These are phyloP conservation scores for Oxyura jamaicensis DNA, from an alignment of 2,113 vertebrate species.

Conservation along the genomic window DNA sequence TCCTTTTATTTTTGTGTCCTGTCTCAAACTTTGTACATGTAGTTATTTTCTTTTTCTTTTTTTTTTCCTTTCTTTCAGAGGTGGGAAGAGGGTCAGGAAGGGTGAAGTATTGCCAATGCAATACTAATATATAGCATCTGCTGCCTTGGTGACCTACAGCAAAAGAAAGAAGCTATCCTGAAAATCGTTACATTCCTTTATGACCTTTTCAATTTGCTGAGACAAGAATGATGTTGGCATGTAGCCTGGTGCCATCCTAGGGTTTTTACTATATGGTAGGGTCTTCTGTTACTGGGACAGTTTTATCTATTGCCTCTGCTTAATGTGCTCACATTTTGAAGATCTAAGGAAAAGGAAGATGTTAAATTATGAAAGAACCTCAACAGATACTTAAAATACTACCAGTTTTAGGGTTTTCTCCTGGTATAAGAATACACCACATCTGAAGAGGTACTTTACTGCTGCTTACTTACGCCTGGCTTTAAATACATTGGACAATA, in stretches of 20 bases:
- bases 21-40: slow-evolving; percentile 5
- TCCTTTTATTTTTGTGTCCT: neutral
- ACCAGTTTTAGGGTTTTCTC: neutral
- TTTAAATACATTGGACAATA: slow-evolving; percentile 2
- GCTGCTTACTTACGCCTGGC: neutral
- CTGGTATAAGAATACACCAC: neutral
- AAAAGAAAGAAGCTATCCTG: slow-evolving; percentile 7
- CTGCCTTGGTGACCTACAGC: slow-evolving; percentile 39
- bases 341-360: neutral
- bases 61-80: neutral
- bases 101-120: neutral
- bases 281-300: slow-evolving; percentile 40
- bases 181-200: slow-evolving; percentile 58
- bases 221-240: slow-evolving; percentile 48
- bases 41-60: neutral
- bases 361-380: slow-evolving; percentile 24
- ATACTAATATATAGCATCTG: slow-evolving; percentile 37
- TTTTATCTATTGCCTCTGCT: slow-evolving; percentile 46
- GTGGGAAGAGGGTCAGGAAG: neutral
- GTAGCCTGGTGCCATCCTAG: neutral
- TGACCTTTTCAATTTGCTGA: slow-evolving; percentile 58
- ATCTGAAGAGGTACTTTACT: neutral
- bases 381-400: slow-evolving; percentile 3
- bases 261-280: slow-evolving; percentile 11
- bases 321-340: neutral